Evolutionary conservation across 2,113 vertebrate species (phyloP), one percentile per base, ranked within the genome.

Genomic region (Hydrolagus affinis): DNA sequence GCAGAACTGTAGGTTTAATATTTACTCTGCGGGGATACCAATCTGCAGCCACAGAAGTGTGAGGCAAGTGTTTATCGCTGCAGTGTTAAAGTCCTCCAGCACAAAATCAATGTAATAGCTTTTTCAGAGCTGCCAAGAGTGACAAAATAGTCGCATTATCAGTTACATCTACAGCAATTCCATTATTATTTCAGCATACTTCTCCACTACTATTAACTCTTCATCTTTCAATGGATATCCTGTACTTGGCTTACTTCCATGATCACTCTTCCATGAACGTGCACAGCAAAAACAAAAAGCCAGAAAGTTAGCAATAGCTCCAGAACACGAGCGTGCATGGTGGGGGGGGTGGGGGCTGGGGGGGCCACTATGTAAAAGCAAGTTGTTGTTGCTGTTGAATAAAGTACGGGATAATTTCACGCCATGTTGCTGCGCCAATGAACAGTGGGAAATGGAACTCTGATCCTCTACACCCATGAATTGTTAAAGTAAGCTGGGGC

Each of bases 131-230:
- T 83, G 78, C 15, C 62, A 68, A 11, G 23, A 68, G 11, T 68
- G 78, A 83, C 25, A 83, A 83, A 83, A 83, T 83, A 11, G 60
- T 60, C 78, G 66, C 15, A 66, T 83, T 83, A 80, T 80, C 77
- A 64, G 59, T 80, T 80, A 66, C 28, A 80, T 80, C 77, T 80
- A 80, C 59, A 83, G 62, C 23, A 6, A 66, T 83, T 83, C 62
- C 62, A 66, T 83, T 68, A 68, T 21, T 66, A 64, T 83, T 83
- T 66, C 78, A 83, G 8, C 23, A 66, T 28, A 6, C 12, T 66
- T 66, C 23, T 2, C 14, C 60, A 66, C 78, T 9, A 30, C 32
- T 32, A 15, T 25, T 30, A 83, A 32, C 8, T 17, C 62, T 83
- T 64, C 77, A 80, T 15, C 60, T 83, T 32, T 83, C 78, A 66